Evolutionary conservation across 64 coral and sea anemone species (phyloP), one percentile per base, ranked within the genome.

Genomic region (Montipora sp.): DNA sequence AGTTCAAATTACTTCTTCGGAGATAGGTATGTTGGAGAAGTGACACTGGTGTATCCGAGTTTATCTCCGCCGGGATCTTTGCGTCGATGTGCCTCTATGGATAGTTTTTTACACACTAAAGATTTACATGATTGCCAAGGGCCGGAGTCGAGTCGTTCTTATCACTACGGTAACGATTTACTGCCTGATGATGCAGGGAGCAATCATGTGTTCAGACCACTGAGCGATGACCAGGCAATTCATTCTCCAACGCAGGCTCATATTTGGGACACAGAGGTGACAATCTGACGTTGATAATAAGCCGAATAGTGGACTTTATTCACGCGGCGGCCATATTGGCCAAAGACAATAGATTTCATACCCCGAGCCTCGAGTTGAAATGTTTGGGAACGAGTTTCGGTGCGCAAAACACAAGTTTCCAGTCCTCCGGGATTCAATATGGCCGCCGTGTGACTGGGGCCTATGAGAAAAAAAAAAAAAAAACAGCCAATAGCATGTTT

Each of bases 1-100:
- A 72, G 82, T 10, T 71, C 82, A 72, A 69, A 85, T 66, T 85
- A 48, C 50, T 85, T 85, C 19, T 85, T 85, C 19, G 82, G 82
- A 51, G 65, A 85, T 8, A 70, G 46, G 3, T n/a, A 21, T 15
- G 16, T 50, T 48, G 47, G 63, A 22, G 82, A 85, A 71, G 65
- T 71, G 18, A 85, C 82, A 71, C 14, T 73, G 3, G 68, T 85
- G 68, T 85, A 85, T 10, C 82, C 66, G 18, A 63, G 36, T 71
- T 13, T 7, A 7, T 58, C 53, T 6, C 7, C 82, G 10, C 19
- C 65, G 1, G 16, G 15, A 19, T 16, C 82, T 22, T 20, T 85
- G 19, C 82, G 82, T 49, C 82, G 82, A 45, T 85, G 21, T 51
- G 18, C 82, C 19, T 85, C 82, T 3, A 16, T 85, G 45, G 82